Conservation (phyloP, 2,113 vertebrate genomes). For the Trematomus loennbergii region DNA sequence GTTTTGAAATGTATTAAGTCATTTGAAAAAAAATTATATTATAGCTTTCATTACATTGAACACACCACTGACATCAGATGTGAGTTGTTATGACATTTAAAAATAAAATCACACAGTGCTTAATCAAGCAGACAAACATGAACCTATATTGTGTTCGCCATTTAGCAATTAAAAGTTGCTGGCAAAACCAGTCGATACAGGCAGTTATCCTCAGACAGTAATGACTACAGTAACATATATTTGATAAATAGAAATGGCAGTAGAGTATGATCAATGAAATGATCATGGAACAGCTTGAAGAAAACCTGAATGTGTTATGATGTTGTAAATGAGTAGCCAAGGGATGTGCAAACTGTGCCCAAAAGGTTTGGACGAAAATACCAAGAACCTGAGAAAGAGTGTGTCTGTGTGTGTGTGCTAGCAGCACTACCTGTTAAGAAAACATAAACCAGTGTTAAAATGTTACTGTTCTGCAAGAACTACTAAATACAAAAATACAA, state of each 20-base stretch:
- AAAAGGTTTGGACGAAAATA: constrained; percentile 63
- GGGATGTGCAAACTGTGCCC: constrained; percentile 79
- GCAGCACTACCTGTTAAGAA: constrained; percentile 75
- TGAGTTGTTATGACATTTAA: constrained; percentile 32
- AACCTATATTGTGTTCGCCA: constrained; percentile 44
- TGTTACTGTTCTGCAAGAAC: constrained; percentile 78
- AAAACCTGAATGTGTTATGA: constrained; percentile 74
- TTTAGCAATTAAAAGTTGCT: constrained; percentile 45
- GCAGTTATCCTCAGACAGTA: constrained; percentile 76
- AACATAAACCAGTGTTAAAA: constrained; percentile 78
- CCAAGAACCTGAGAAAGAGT: constrained; percentile 79
- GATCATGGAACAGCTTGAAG: constrained; percentile 66
- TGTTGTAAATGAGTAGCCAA: constrained; percentile 72
- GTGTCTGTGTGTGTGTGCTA: constrained; percentile 71
- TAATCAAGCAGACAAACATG: constrained; percentile 60
- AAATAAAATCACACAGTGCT: constrained; percentile 70
- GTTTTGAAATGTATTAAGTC: constrained; percentile 42
- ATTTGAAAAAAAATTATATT: constrained; percentile 27
- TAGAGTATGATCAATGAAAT: constrained; percentile 63
- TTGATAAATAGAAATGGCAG: constrained; percentile 71
- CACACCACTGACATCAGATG: constrained; percentile 49
- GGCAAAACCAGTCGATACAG: constrained; percentile 64
- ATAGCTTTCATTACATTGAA: constrained; percentile 64
- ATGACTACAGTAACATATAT: constrained; percentile 77
- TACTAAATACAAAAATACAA: constrained; percentile 73